Percentiles rank a stretch among this genome's conserved stretches.
These are phyloP conservation scores for Laticauda colubrina DNA, from an alignment of 2,113 vertebrate species.

Conservation along the genomic window DNA sequence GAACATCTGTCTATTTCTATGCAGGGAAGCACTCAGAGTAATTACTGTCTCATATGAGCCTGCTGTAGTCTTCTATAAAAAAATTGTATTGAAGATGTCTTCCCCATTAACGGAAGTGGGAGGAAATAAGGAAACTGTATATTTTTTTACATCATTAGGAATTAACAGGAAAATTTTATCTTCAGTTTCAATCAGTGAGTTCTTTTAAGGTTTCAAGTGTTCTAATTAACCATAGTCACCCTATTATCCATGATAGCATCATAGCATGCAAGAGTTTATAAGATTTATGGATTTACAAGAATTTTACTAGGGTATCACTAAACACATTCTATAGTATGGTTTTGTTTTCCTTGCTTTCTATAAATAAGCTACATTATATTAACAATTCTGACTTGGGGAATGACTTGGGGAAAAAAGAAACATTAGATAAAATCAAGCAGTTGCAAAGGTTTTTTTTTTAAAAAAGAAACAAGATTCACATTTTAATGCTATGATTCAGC, in stretches of 20 bases:
- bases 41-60: constrained; percentile 61
- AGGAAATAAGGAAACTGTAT: constrained; percentile 5
- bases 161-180: constrained; percentile 14
- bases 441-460: constrained; percentile 26
- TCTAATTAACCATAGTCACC: neutral
- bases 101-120: neutral
- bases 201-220: constrained; percentile 5
- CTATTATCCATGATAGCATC: constrained; percentile 7
- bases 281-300: constrained; percentile 37
- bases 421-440: constrained; percentile 30
- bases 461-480: neutral
- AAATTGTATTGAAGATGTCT: constrained; percentile 24
- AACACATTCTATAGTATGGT: constrained; percentile 38
- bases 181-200: constrained; percentile 32
- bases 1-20: constrained; percentile 50
- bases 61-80: constrained; percentile 35
- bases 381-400: constrained; percentile 48
- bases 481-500: neutral
- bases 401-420: constrained; percentile 27
- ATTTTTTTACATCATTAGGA: constrained; percentile 18
- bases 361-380: constrained; percentile 53
- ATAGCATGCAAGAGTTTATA: constrained; percentile 12
- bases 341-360: constrained; percentile 41
- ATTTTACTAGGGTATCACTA: constrained; percentile 44
- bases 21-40: constrained; percentile 36